phyloP scores from a whole-genome alignment of 1,140 invertebrate species.

The Palaemon carinicauda region DNA sequence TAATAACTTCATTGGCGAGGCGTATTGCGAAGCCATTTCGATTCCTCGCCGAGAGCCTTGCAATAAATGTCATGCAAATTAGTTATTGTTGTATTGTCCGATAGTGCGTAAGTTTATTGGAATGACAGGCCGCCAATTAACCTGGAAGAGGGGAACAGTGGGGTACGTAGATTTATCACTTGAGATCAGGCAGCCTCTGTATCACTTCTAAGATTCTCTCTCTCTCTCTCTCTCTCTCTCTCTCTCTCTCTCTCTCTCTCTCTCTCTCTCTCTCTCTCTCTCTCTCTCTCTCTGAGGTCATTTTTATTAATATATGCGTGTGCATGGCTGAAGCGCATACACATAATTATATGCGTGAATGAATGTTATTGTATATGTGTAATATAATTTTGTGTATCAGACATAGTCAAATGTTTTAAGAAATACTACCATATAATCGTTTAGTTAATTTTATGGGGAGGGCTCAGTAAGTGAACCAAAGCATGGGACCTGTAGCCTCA shows the following conservation, averaged over 20 bases:
- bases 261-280: background rate
- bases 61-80: too few relatives aligned
- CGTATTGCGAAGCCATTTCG: too few relatives aligned
- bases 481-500: too few relatives aligned
- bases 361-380: background rate
- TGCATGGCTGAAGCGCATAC: background rate
- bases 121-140: background rate
- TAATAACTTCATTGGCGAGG: too few relatives aligned
- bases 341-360: conserved; percentile 6
- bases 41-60: too few relatives aligned
- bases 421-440: too few relatives aligned
- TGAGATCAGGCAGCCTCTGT: background rate
- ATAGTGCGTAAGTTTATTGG: too few relatives aligned
- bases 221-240: background rate
- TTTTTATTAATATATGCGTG: background rate
- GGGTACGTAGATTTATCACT: too few relatives aligned
- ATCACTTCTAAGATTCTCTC: background rate
- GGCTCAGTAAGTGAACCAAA: too few relatives aligned
- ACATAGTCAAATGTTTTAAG: background rate
- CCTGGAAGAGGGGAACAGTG: background rate
- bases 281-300: background rate
- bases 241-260: background rate
- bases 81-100: too few relatives aligned
- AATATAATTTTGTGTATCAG: background rate
- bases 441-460: too few relatives aligned